These are phyloP conservation scores for Protonemura montana DNA, from an alignment of 2,888 invertebrate genomes.

Conservation along the genomic window DNA sequence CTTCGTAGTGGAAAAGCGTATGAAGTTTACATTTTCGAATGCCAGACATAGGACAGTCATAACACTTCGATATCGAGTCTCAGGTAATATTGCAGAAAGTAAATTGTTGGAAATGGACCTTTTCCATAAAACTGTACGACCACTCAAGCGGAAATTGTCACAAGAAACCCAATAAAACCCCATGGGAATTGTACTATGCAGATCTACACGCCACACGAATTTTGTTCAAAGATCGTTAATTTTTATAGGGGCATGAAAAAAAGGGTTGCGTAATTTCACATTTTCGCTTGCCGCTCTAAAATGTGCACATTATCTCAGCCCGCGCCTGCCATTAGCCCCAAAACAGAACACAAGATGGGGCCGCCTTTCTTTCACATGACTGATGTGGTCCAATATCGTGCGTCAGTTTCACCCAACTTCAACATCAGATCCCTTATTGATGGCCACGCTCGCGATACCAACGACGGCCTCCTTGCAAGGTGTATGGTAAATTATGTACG, in stretches of 20 bases:
- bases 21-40: not conserved
- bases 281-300: not conserved
- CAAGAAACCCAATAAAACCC: not conserved
- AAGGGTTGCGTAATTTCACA: not conserved
- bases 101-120: not conserved
- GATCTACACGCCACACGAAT: not conserved
- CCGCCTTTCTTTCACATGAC: not conserved
- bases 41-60: not conserved
- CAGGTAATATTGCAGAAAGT: not conserved
- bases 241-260: slow-evolving; percentile 7
- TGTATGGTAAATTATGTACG: slow-evolving; percentile 20
- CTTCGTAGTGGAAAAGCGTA: not conserved
- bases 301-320: not conserved
- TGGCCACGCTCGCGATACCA: not conserved
- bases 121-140: not conserved
- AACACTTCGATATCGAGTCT: not conserved
- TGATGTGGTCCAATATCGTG: not conserved
- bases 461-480: not conserved
- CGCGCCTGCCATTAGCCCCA: not conserved
- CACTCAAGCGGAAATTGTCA: not conserved
- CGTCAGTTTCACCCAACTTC: not conserved
- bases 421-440: not conserved
- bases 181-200: not conserved
- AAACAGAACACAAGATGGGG: not conserved
- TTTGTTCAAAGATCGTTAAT: not conserved